A percentile compares a stretch with the other conserved stretches of the same genome.
phyloP scores from a whole-genome alignment of 2,797 vertebrate genomes.

The Malacoctenus gilli region DNA sequence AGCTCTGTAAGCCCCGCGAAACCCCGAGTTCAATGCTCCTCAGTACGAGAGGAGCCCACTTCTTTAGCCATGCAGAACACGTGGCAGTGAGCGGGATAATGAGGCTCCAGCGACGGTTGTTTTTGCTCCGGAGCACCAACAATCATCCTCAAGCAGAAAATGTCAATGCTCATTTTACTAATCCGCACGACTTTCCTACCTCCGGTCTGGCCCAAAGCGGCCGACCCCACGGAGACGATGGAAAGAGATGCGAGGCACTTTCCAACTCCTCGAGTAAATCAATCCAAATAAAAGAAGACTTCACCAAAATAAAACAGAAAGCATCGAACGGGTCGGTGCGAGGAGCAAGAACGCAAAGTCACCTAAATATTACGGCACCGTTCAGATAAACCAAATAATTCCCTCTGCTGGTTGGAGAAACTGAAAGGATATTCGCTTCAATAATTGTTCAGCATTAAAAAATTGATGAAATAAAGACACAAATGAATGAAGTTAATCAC shows the following conservation, averaged over 20 bases:
- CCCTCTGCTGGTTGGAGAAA: neutral
- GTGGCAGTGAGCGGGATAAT: constrained; percentile 48
- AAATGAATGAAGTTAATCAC: too few relatives aligned
- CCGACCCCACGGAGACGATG: neutral
- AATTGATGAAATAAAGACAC: too few relatives aligned
- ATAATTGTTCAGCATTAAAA: too few relatives aligned
- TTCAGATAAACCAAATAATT: neutral
- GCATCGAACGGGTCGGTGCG: neutral
- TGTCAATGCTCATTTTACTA: constrained; percentile 35
- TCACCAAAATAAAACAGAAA: constrained; percentile 1
- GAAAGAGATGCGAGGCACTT: too few relatives aligned
- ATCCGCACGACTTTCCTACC: constrained; percentile 18
- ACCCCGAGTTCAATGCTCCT: constrained; percentile 39
- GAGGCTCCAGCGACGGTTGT: constrained; percentile 37
- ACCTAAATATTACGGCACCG: neutral
- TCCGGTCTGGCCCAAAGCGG: constrained; percentile 8
- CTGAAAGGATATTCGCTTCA: too few relatives aligned
- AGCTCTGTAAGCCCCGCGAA: constrained; percentile 26
- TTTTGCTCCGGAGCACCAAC: constrained; percentile 33
- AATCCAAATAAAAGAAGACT: too few relatives aligned
- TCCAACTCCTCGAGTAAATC: too few relatives aligned
- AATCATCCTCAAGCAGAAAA: constrained; percentile 48
- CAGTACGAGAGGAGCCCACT: constrained; percentile 3
- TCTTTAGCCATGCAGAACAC: constrained; percentile 39
- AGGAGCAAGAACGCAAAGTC: neutral